Base-by-base conservation (phyloP, 2,797 vertebrate species). In the Galagoides demidoff region DNA sequence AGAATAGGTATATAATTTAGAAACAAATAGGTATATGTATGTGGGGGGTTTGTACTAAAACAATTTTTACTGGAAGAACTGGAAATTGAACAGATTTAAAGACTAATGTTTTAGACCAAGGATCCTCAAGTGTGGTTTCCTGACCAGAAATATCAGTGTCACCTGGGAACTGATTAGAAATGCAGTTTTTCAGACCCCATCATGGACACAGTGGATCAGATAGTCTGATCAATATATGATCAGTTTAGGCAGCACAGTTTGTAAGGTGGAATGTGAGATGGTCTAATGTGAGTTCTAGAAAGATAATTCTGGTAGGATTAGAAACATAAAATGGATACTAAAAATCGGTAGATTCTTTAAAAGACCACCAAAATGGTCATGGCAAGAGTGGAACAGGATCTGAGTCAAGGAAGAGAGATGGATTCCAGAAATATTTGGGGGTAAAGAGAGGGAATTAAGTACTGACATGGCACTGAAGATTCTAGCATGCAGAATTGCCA, bases 261-360 rank as follows among this genome's bases (percentile, higher is more conserved):
- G 89, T 64, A 71, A 92, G 25, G 10, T 76, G 71, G 55, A 91
- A 93, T 66, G 8, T 79, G 12, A 74, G 55, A 20, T 61, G 63
- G 4, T 34, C 74, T 83, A 49, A 71, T 82, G 71, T 85, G 76
- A 84, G 43, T 27, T 79, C 31, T 59, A 83, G 57, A 49, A 87
- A 90, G 76, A 45, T 79, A 57, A 84, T 93, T 96, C 64, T 81
- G 89, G 52, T 55, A 10, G 5, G n/a, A 77, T 16, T 79, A 23
- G 27, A 61, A 83, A 70, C 82, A n/a, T 34, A 74, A 82, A 52
- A 52, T 52, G 49, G 49, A 68, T 70, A 64, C 39, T 70, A 39
- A 43, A 55, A 94, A 37, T 37, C 20, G 49, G 43, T 39, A 91
- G 43, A 64, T 66, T 37, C 55, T 89, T 81, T 68, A 12, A 83